Evolutionary conservation across 2,888 invertebrate genomes (phyloP), one percentile per base, ranked within the genome.

Genomic region (Tanypteryx hageni): DNA sequence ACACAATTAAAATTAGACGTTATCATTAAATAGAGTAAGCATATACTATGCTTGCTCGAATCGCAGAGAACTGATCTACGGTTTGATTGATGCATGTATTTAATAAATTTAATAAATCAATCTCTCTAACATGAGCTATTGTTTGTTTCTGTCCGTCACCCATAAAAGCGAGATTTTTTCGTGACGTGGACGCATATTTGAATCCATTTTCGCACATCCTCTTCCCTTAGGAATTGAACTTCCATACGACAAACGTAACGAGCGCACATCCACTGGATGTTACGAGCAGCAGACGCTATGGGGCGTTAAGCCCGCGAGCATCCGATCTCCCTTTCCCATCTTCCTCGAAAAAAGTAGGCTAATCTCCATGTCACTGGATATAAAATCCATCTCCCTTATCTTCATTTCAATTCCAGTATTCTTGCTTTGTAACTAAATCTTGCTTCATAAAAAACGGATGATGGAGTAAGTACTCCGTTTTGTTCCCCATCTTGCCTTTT

Each of bases 241-340:
- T 11, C 76, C 27, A 76, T 76, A 27, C 22, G 76, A 76, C 76
- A 76, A 76, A 76, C 11, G 76, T 27, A 76, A 76, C 76, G 76
- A 76, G 76, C 76, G n/a, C 76, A 10, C 76, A 76, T 76, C 76
- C 76, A 8, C 22, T 76, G 76, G 76, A 76, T 11, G 76, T 76
- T 44, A 5, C 44, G 1, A 44, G 44, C 5, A 5, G 3, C 76
- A 16, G 10, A 76, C 27, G 22, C 18, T 76, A 76, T 22, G 76
- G 27, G 76, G 22, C 76, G 27, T 76, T 76, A 76, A 76, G 22
- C 13, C 76, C 76, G 22, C 27, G 22, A 11, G 27, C 8, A 27
- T 76, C 76, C 76, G 27, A 76, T 76, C 14, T 27, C 44, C 76
- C 13, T 18, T 76, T 11, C 76, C 22, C 11, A 76, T 76, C 76